Conservation (phyloP, 2,888 invertebrate species). For the Sicus ferrugineus region DNA sequence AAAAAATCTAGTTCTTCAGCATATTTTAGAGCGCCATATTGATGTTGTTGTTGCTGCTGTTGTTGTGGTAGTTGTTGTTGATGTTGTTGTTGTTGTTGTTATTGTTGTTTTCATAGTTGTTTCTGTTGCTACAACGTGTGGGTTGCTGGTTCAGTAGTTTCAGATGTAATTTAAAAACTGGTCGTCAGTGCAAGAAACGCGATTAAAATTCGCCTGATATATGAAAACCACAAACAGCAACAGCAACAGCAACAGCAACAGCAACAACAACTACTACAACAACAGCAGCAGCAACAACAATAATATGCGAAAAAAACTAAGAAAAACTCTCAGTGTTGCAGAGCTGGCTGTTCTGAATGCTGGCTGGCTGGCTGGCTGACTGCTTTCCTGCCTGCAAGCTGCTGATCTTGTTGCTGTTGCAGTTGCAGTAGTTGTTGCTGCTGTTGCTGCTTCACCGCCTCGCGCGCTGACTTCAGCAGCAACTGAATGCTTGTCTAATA, state of each 20-base stretch:
- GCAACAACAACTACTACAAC: not conserved
- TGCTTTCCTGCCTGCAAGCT: too few species aligned
- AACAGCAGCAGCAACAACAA: too few species aligned
- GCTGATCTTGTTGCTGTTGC: not conserved
- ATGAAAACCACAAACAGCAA: not conserved
- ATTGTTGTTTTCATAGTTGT: too few species aligned
- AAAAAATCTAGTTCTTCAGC: too few species aligned
- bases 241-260: conserved; percentile 3
- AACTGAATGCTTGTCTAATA: not conserved
- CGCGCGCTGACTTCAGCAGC: not conserved
- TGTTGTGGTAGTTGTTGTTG: too few species aligned
- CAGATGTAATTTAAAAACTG: not conserved
- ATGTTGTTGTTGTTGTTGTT: conserved; percentile 1
- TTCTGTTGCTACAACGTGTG: not conserved
- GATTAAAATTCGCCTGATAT: not conserved
- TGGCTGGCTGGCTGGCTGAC: too few species aligned
- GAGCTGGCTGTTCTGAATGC: too few species aligned
- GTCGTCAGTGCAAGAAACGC: conserved; percentile 3
- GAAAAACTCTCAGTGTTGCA: too few species aligned
- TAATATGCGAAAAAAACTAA: too few species aligned
- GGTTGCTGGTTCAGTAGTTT: not conserved
- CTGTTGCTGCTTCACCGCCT: not conserved
- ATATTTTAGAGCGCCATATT: too few species aligned
- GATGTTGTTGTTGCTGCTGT: too few species aligned
- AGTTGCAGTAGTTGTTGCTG: not conserved